Conservation (phyloP, 2,113 vertebrate species). For the Sphyrna mokarran region DNA sequence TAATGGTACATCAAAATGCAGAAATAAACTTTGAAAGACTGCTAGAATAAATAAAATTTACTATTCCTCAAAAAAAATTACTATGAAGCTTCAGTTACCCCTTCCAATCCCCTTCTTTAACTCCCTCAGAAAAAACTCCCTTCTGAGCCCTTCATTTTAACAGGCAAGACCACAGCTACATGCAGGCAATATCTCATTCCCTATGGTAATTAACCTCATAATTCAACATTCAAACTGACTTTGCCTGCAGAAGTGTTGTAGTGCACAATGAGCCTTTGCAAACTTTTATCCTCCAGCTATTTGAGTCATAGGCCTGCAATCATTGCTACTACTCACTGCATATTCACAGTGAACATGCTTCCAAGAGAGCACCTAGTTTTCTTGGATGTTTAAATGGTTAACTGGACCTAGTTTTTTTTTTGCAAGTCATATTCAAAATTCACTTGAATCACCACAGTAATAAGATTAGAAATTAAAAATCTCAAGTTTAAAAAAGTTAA, state of each 20-base stretch:
- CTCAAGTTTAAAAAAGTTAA: not conserved
- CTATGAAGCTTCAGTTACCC: conserved; percentile 67
- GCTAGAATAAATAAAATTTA: conserved; percentile 78
- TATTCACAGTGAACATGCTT: not conserved
- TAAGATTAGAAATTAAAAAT: conserved; percentile 7
- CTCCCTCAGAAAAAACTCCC: conserved; percentile 57
- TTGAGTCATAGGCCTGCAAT: conserved; percentile 10
- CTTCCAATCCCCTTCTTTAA: conserved; percentile 64
- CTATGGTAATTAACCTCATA: not conserved
- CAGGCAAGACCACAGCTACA: conserved; percentile 57
- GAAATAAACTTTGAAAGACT: conserved; percentile 76
- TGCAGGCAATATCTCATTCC: not conserved
- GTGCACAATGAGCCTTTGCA: conserved; percentile 37
- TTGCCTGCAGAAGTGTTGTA: conserved; percentile 36
- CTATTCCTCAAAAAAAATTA: conserved; percentile 53
- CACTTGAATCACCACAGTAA: not conserved
- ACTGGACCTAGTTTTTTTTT: not conserved
- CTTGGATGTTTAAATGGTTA: not conserved
- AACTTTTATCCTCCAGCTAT: conserved; percentile 4
- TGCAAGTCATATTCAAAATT: not conserved
- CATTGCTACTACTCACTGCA: conserved; percentile 6
- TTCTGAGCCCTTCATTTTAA: conserved; percentile 58
- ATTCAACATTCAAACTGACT: conserved; percentile 17
- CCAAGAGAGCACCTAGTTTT: not conserved
- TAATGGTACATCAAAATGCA: conserved; percentile 69